Conservation (phyloP, 2,797 vertebrate genomes). For the Heterohyrax brucei region DNA sequence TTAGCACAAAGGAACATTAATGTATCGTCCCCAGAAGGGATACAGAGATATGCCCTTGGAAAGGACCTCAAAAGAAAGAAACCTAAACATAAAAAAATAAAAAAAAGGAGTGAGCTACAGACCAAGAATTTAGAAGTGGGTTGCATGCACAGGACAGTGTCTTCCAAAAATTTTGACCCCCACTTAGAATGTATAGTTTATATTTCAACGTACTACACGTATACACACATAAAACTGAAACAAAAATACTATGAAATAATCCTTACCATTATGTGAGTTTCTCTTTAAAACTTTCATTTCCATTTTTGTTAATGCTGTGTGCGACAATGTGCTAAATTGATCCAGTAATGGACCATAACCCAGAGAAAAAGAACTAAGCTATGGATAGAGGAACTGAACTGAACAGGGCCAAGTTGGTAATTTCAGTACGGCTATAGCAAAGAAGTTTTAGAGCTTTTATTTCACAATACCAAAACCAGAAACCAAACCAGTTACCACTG, state of each 20-base stretch:
- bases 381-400: not conserved
- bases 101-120: conserved; percentile 9
- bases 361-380: conserved; percentile 37
- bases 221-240: not conserved
- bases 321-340: conserved; percentile 55
- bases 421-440: not conserved
- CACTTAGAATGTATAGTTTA: conserved; percentile 46
- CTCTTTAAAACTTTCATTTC: conserved; percentile 57
- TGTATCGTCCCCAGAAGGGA: not conserved
- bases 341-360: not conserved
- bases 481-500: no score
- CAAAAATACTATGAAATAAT: conserved; percentile 46
- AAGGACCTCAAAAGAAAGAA: conserved; percentile 61
- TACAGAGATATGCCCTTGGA: not conserved
- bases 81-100: not conserved
- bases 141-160: not conserved
- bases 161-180: not conserved
- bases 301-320: conserved; percentile 62
- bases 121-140: not conserved
- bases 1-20: conserved; percentile 33
- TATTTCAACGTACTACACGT: conserved; percentile 44
- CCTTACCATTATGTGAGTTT: conserved; percentile 56
- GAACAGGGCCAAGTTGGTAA: not conserved
- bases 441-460: conserved; percentile 18
- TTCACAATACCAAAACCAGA: not conserved